Base-by-base conservation (phyloP, 2,113 vertebrate species). In the Dicentrarchus labrax region DNA sequence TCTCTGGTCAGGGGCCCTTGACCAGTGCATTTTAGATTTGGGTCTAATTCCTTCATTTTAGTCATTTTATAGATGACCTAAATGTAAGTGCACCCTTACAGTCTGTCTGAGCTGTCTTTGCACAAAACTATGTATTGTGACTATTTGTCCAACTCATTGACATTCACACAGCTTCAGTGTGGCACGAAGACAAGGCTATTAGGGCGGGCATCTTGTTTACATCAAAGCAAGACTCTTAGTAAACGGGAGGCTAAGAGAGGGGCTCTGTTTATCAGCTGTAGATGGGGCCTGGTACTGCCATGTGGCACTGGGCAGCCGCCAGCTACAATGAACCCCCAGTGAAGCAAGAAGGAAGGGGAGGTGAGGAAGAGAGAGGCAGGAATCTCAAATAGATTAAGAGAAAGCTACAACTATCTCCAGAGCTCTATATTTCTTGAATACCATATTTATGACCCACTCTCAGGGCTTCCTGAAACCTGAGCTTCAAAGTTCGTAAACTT, bases 241-340 rank as follows among this genome's bases (percentile, higher is more conserved):
- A 9, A 61, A 78, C 82, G 57, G 39, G 24, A 48, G 71, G 41
- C 71, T 60, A 7, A 73, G 74, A 60, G 73, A 38, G 51, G 15
- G 67, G 65, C 75, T 71, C 65, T 76, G 51, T 69, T 30, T 65
- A 48, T 45, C 13, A 41, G 39, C 70, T 24, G 59, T 39, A 13
- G 45, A 72, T 62, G 69, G 85, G 68, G 72, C 90, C 89, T 91
- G 93, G 93, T 89, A 92, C 84, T 89, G 75, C 89, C 87, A 79
- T 89, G 87, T 78, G 77, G 83, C 83, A 74, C 64, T 75, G 64
- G 67, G 54, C 45, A 56, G 86, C 72, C 66, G 56, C 83, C 71
- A 82, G 76, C 74, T 73, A 75, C 69, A 83, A 84, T 86, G 81
- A 87, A 80, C 71, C 51, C 24, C 30, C 36, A 59, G 60, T 72